A percentile compares a stretch with the other conserved stretches of the same genome.
These are phyloP conservation scores for Oryzias woworae DNA, from an alignment of 2,113 vertebrate species.

Conservation along the genomic window DNA sequence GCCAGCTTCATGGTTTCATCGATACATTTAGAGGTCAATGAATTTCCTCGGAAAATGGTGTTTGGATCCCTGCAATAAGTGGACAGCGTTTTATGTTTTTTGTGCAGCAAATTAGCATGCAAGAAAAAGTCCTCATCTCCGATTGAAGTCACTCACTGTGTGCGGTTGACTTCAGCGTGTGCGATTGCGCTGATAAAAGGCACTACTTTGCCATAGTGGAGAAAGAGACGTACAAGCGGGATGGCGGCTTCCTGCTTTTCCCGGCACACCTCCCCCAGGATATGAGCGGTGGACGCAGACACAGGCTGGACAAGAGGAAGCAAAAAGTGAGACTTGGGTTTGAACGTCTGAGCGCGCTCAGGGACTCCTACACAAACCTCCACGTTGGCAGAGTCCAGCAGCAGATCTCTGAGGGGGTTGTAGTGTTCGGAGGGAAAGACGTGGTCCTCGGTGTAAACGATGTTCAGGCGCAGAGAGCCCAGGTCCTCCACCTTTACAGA, in stretches of 20 bases:
- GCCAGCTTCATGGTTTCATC: slow-evolving; percentile 99
- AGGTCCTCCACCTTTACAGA: slow-evolving; percentile 92
- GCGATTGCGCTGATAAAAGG: slow-evolving; percentile 97
- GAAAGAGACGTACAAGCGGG: slow-evolving; percentile 92
- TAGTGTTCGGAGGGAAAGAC: slow-evolving; percentile 94
- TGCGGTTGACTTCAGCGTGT: slow-evolving; percentile 92
- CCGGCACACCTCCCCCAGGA: slow-evolving; percentile 94
- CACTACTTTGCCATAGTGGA: slow-evolving; percentile 93
- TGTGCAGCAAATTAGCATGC: no score
- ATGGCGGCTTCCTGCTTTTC: slow-evolving; percentile 98
- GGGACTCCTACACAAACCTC: slow-evolving; percentile 74
- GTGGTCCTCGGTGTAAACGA: slow-evolving; percentile 98
- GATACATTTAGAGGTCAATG: slow-evolving; percentile 96
- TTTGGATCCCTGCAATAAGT: slow-evolving; percentile 87
- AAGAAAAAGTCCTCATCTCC: not conserved
- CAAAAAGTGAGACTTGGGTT: not conserved
- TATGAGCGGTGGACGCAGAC: slow-evolving; percentile 90
- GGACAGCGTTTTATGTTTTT: not conserved
- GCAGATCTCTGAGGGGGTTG: slow-evolving; percentile 86
- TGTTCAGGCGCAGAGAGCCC: slow-evolving; percentile 93
- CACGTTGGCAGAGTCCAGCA: slow-evolving; percentile 87
- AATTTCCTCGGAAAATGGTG: slow-evolving; percentile 98
- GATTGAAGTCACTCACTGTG: slow-evolving; percentile 85
- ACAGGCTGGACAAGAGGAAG: slow-evolving; percentile 81
- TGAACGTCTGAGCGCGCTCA: no score